Conservation (phyloP, 2,113 vertebrate species). For the Oncorhynchus tshawytscha region DNA sequence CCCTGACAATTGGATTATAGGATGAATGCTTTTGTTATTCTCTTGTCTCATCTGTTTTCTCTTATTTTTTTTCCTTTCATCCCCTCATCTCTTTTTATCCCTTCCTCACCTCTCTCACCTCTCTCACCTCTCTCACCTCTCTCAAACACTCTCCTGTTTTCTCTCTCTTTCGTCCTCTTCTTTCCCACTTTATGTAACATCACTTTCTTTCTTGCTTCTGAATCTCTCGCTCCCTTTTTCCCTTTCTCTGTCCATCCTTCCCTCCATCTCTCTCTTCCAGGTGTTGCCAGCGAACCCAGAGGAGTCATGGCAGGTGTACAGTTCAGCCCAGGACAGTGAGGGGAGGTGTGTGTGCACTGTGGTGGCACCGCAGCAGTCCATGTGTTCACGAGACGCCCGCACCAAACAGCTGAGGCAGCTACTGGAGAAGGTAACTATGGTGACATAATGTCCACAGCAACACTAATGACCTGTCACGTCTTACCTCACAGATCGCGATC, state of each 20-base stretch:
- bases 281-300: conserved; percentile 95
- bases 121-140: too few relatives aligned
- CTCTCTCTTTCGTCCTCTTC: background rate
- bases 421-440: conserved; percentile 89
- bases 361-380: conserved; percentile 96
- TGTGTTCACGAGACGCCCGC: conserved; percentile 96
- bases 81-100: background rate
- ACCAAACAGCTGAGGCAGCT: conserved; percentile 98
- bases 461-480: background rate
- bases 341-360: conserved; percentile 98
- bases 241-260: background rate
- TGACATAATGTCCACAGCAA: background rate
- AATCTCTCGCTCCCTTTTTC: background rate
- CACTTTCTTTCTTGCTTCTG: background rate
- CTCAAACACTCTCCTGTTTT: too few relatives aligned
- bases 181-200: background rate
- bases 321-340: conserved; percentile 97
- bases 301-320: conserved; percentile 99
- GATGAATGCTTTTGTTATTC: background rate
- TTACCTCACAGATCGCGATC: background rate
- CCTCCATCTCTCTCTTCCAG: conserved; percentile 56
- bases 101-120: too few relatives aligned
- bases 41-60: background rate
- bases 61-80: background rate
- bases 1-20: background rate